Conservation (phyloP, 2,797 vertebrate genomes). For the Syncerus caffer region DNA sequence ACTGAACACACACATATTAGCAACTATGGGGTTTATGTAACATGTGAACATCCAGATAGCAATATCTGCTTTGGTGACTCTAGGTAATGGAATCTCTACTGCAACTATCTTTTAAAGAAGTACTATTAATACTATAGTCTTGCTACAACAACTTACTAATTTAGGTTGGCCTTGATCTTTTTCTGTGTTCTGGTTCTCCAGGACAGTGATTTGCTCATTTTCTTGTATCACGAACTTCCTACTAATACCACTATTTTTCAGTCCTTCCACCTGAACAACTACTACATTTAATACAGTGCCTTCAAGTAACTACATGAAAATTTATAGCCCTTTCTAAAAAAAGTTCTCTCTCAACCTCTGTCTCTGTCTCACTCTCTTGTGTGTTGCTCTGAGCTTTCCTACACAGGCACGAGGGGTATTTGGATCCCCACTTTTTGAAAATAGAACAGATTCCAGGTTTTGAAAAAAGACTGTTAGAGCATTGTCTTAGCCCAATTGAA, state of each 20-base stretch:
- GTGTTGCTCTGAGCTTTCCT: neutral
- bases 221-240: neutral
- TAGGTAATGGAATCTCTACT: neutral
- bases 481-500: neutral
- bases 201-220: slow-evolving; percentile 13
- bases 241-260: neutral
- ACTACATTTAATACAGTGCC: slow-evolving; percentile 1
- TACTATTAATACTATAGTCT: neutral
- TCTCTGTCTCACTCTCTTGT: neutral
- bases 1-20: no score
- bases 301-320: neutral
- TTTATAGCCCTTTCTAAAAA: neutral
- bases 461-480: neutral
- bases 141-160: neutral
- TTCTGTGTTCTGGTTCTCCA: neutral
- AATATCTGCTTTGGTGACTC: neutral
- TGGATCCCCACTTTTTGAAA: neutral
- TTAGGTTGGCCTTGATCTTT: neutral
- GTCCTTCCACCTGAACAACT: neutral
- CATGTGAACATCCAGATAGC: neutral
- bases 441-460: neutral
- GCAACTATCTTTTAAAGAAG: neutral
- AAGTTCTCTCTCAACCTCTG: neutral
- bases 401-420: neutral
- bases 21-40: neutral